These are phyloP conservation scores for Spicauda simplicius DNA, from an alignment of 2,888 invertebrate species.

Conservation along the genomic window DNA sequence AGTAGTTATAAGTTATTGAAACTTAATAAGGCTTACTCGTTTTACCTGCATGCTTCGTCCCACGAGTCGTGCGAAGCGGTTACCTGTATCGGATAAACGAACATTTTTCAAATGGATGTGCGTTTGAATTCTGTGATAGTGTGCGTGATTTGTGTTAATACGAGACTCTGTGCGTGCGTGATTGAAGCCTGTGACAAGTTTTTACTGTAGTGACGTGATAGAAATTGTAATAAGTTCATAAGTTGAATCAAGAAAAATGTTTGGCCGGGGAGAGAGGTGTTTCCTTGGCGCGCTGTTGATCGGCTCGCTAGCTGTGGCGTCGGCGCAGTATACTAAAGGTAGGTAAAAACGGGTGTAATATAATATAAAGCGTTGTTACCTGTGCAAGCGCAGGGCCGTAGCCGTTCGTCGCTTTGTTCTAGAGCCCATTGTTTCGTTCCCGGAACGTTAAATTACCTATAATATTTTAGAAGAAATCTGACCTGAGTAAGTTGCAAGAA, in stretches of 20 bases:
- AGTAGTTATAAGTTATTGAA: constrained; percentile 80
- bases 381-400: constrained; percentile 61
- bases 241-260: constrained; percentile 70
- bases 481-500: constrained; percentile 35
- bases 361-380: constrained; percentile 61
- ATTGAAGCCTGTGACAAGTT: constrained; percentile 74
- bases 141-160: constrained; percentile 77
- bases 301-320: constrained; percentile 71
- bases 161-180: constrained; percentile 71
- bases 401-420: constrained; percentile 67
- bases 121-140: constrained; percentile 79
- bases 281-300: constrained; percentile 67
- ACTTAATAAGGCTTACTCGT: constrained; percentile 78
- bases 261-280: constrained; percentile 67
- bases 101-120: constrained; percentile 84
- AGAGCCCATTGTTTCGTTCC: constrained; percentile 62
- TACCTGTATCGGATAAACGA: constrained; percentile 82
- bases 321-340: constrained; percentile 79
- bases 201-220: constrained; percentile 73
- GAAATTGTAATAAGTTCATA: constrained; percentile 60
- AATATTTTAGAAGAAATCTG: constrained; percentile 17
- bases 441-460: constrained; percentile 18
- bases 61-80: constrained; percentile 76
- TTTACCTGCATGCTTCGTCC: constrained; percentile 82
- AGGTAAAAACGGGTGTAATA: constrained; percentile 54